These are phyloP conservation scores for Onychorhynchus coronatus DNA, from an alignment of 2,113 vertebrate species.

Conservation along the genomic window DNA sequence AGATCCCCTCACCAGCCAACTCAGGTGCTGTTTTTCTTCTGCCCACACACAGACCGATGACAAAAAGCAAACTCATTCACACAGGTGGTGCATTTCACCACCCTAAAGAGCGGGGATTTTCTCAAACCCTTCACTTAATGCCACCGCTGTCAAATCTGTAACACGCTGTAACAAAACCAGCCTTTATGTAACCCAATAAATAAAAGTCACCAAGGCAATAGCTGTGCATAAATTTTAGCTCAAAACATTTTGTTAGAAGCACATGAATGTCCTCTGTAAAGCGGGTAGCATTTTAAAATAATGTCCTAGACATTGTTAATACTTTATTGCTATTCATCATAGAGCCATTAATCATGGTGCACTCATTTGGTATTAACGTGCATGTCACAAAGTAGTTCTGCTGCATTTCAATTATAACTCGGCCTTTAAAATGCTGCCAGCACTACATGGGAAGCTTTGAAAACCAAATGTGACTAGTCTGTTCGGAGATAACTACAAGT, in stretches of 20 bases:
- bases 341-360: conserved; percentile 61
- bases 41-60: neutral
- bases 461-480: conserved; percentile 14
- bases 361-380: conserved; percentile 65
- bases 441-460: conserved; percentile 14
- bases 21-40: neutral
- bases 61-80: neutral
- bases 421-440: conserved; percentile 55
- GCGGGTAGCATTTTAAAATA: conserved; percentile 51
- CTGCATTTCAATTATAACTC: conserved; percentile 61
- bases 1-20: neutral
- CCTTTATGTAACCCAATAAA: conserved; percentile 51
- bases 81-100: neutral
- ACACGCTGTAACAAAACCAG: neutral
- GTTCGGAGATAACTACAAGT: neutral
- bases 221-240: conserved; percentile 44
- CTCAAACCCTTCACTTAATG: conserved; percentile 11
- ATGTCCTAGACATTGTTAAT: conserved; percentile 58
- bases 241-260: conserved; percentile 48
- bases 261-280: conserved; percentile 36
- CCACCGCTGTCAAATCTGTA: neutral
- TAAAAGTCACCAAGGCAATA: conserved; percentile 53
- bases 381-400: conserved; percentile 60
- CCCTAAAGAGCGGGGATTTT: neutral
- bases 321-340: conserved; percentile 63